Evolutionary conservation across 2,888 invertebrate species (phyloP), one percentile per base, ranked within the genome.

Genomic region (Ichneumoninae sp.): DNA sequence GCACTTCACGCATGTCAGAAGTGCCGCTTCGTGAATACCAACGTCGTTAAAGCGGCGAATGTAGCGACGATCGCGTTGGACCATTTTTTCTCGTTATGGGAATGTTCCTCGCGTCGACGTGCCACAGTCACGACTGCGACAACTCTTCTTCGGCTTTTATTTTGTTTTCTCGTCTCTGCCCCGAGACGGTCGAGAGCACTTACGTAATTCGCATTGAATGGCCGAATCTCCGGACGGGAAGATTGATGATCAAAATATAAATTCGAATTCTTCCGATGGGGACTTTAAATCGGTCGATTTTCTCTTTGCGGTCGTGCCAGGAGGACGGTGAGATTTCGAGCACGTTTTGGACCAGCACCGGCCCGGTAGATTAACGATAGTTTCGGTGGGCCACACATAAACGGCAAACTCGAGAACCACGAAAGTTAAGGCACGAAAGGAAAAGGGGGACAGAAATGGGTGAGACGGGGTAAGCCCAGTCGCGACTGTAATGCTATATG

Each of bases 311-410:
- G 57, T 22, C 10, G 10, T 3, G 54, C 13, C 44, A 47, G 33
- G 30, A 63, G 19, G 19, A n/a, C 22, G n/a, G 30, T 8, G 60
- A 63, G 36, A 47, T 74, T 60, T 40, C 30, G n/a, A 74, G 47
- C 47, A 66, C 71, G 36, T 44, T 22, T 16, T 44, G n/a, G 74
- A 7, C 36, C n/a, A 60, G 26, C 16, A 57, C 26, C 26, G 10
- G 57, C 13, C 22, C 22, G 57, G 70, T 81, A 85, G 83, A 87
- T 87, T 85, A 86, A 87, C 84, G 85, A 86, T 86, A 81, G 75
- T 85, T 85, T 85, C 79, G 79, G 60, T 73, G n/a, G 66, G 30
- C 54, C 57, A 68, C 47, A 50, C 22, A 70, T 79, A 75, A 65
- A 73, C 65, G 36, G 50, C 44, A 69, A 77, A 83, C 78, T 75